These are phyloP conservation scores for Polyploca ridens DNA, from an alignment of 2,888 invertebrate genomes.

Conservation along the genomic window DNA sequence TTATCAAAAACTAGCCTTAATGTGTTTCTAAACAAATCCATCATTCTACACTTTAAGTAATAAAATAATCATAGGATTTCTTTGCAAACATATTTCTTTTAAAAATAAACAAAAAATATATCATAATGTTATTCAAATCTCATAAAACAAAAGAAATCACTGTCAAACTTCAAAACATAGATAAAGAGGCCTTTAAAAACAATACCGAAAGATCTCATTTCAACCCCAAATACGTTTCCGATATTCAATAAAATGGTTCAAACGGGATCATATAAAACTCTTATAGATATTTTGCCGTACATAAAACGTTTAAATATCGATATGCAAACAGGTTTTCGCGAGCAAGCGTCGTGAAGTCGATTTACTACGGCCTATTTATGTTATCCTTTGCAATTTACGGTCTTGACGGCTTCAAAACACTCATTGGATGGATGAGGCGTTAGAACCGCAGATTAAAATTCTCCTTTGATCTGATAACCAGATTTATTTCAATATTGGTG, in stretches of 20 bases:
- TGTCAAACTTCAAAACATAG: slow-evolving; percentile 63
- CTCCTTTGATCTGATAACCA: not conserved
- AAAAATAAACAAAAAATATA: slow-evolving; percentile 17
- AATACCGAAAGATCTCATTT: slow-evolving; percentile 72
- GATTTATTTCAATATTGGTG: not conserved
- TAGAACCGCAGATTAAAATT: not conserved
- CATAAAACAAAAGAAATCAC: slow-evolving; percentile 57
- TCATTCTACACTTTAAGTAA: not conserved
- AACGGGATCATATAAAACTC: slow-evolving; percentile 66
- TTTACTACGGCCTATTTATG: slow-evolving; percentile 47
- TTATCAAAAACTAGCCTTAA: no score
- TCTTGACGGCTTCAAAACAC: not conserved
- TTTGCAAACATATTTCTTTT: slow-evolving; percentile 18
- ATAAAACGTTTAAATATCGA: slow-evolving; percentile 61
- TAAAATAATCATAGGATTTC: not conserved
- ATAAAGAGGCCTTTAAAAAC: slow-evolving; percentile 65
- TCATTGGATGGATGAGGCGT: not conserved
- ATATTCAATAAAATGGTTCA: slow-evolving; percentile 78
- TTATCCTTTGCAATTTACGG: slow-evolving; percentile 24
- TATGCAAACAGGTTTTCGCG: slow-evolving; percentile 59
- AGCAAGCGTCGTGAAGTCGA: slow-evolving; percentile 43
- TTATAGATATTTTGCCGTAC: slow-evolving; percentile 52
- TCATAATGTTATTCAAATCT: slow-evolving; percentile 33
- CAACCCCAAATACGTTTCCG: slow-evolving; percentile 72
- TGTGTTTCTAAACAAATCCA: no score